Evolutionary conservation across 2,797 vertebrate species (phyloP), one percentile per base, ranked within the genome.

Genomic region (Erithacus rubecula): DNA sequence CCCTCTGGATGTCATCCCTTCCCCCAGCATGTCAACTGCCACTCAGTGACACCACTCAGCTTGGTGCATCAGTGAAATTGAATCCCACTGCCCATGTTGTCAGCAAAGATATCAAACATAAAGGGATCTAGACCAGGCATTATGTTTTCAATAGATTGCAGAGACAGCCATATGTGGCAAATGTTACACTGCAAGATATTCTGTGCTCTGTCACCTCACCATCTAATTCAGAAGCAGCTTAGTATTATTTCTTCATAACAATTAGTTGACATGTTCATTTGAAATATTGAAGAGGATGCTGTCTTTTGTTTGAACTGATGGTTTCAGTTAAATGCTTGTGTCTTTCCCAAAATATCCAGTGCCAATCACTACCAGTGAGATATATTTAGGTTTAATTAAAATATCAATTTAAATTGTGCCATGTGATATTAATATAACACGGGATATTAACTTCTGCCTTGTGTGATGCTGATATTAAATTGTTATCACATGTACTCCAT

Each of bases 311-410:
- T 56, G 64, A 87, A 89, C 46, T 1, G 9, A 77, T 26, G 5
- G 72, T 82, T 94, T 92, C 65, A 88, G 51, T 83, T 46, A 90
- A 81, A 69, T 26, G 26, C 21, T 44, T 51, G 34, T 52, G 34
- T 56, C 46, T 87, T 81, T 92, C 76, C 52, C 63, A 67, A 88
- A 92, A 43, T 10, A 91, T 46, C 9, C 63, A 52, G 52, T 76
- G 36, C 15, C 63, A 82, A 55, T 68, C 69, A 62, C 51, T 93
- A 79, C 53, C 34, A 60, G 44, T 41, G 63, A 91, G 59, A 89
- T 67, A 88, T 83, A 89, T 58, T 71, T 70, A 60, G 43, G 32
- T 89, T 89, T 94, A 95, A 88, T 95, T 95, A 90, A 95, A 93
- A 89, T 65, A 88, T 43, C 68, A 78, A 46, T 59, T 83, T 93